Evolutionary conservation across 1,140 invertebrate species (phyloP).

Genomic region (Cydia strobilella): DNA sequence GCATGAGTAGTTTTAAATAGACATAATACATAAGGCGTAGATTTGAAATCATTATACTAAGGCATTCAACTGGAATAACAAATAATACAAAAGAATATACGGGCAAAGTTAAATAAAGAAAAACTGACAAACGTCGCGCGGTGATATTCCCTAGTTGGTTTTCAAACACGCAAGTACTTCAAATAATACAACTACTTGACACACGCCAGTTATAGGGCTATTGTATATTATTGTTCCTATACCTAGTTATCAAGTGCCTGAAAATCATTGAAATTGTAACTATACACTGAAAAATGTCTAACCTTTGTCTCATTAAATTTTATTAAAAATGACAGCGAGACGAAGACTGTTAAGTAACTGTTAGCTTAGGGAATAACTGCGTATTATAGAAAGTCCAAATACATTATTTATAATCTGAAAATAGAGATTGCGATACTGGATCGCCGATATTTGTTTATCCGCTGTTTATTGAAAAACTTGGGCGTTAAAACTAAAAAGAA

Average conservation of each 20-base stretch:
- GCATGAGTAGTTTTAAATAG: neutral
- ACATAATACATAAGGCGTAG: neutral
- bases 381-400: no score
- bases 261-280: no score
- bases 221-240: neutral
- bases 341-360: no score
- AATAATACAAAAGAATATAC: neutral
- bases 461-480: no score
- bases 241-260: neutral
- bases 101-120: slow-evolving; percentile 15
- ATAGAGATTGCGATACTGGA: no score
- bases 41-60: neutral
- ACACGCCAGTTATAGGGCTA: neutral
- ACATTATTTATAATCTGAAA: no score
- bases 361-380: no score
- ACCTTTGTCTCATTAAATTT: no score
- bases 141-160: neutral
- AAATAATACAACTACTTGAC: neutral
- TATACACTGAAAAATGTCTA: no score
- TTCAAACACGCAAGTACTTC: slow-evolving; percentile 9
- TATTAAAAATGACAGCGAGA: no score
- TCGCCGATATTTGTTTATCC: no score
- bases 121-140: neutral
- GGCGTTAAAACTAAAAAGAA: no score
- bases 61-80: neutral